These are phyloP conservation scores for Anoplopoma fimbria DNA, from an alignment of 2,113 vertebrate species.

Conservation along the genomic window DNA sequence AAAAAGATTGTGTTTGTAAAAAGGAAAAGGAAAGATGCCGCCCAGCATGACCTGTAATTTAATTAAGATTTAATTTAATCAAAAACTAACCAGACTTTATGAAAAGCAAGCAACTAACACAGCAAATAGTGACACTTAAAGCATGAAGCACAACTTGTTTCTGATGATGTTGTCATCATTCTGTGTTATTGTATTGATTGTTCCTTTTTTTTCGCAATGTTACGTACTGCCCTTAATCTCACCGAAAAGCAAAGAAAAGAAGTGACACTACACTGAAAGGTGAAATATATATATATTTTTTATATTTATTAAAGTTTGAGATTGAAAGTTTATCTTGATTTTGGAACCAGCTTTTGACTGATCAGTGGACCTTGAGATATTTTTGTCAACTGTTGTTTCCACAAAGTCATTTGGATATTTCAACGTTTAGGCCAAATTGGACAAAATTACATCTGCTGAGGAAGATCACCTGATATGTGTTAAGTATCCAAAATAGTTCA, in stretches of 20 bases:
- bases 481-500: not conserved
- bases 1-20: not conserved
- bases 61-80: not conserved
- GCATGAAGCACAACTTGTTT: not conserved
- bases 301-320: too few species aligned
- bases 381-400: not conserved
- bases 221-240: not conserved
- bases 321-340: not conserved
- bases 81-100: not conserved
- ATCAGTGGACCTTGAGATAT: not conserved
- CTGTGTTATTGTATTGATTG: not conserved
- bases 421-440: not conserved
- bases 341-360: not conserved
- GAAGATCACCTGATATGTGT: not conserved
- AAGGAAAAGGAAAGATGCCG: not conserved
- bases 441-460: not conserved
- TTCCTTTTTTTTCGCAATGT: not conserved
- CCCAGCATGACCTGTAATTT: not conserved
- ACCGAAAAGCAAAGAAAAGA: not conserved
- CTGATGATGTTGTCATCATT: not conserved
- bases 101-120: not conserved
- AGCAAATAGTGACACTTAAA: not conserved
- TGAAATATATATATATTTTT: too few species aligned
- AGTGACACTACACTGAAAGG: not conserved
- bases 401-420: not conserved